Conservation (phyloP, 1,140 invertebrate genomes). For the Andrena cerasifolii region DNA sequence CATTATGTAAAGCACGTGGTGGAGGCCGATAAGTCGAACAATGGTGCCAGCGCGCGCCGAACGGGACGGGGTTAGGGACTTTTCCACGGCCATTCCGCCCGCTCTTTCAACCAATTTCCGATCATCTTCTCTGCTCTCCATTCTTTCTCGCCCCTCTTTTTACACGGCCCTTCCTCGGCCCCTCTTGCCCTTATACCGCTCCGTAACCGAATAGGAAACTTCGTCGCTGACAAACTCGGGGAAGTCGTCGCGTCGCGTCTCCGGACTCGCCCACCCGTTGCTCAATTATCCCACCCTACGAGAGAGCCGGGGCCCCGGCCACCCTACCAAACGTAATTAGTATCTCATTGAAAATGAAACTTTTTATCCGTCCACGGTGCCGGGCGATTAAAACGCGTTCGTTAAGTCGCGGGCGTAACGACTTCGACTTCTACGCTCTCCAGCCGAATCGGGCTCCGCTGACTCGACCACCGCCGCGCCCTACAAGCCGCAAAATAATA, state of each 20-base stretch:
- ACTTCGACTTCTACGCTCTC: neutral
- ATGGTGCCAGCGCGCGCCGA: conserved; percentile 62
- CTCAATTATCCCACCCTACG: conserved; percentile 53
- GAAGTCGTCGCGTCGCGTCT: conserved; percentile 51
- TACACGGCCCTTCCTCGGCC: neutral
- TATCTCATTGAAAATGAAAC: conserved; percentile 54
- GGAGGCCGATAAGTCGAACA: conserved; percentile 79
- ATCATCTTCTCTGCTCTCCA: neutral
- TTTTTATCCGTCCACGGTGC: conserved; percentile 29
- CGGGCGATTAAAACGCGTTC: conserved; percentile 49
- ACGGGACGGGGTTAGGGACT: conserved; percentile 49
- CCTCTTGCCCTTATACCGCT: neutral
- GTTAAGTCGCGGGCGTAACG: neutral
- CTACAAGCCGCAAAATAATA: conserved; percentile 59
- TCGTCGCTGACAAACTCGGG: conserved; percentile 48
- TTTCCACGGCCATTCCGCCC: conserved; percentile 24
- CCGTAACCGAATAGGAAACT: conserved; percentile 37
- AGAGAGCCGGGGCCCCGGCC: neutral
- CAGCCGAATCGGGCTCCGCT: neutral
- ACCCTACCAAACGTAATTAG: conserved; percentile 56
- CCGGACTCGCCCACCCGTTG: conserved; percentile 45
- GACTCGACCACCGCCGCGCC: neutral
- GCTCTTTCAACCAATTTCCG: conserved; percentile 40
- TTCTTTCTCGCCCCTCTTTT: neutral
- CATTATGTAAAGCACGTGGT: conserved; percentile 80